A percentile compares a stretch with the other conserved stretches of the same genome.
These are phyloP conservation scores for Troides helena DNA, from an alignment of 2,888 invertebrate species.

Conservation along the genomic window DNA sequence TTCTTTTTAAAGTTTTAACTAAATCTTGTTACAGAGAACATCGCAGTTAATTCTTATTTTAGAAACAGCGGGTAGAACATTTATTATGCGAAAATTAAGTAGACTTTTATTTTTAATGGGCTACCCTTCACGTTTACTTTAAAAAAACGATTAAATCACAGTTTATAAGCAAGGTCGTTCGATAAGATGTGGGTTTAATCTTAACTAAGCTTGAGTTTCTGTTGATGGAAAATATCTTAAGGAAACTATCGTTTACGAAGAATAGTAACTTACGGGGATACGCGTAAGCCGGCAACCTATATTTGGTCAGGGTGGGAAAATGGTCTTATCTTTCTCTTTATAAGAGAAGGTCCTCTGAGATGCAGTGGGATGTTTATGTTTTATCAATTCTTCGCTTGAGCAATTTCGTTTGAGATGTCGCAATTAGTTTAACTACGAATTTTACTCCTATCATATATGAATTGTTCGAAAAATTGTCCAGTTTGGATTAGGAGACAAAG, in stretches of 20 bases:
- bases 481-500: conserved; percentile 10
- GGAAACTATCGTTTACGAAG: too few relatives aligned
- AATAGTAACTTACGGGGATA: too few relatives aligned
- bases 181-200: too few relatives aligned
- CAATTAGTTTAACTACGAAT: not conserved
- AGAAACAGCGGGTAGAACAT: not conserved
- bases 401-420: not conserved
- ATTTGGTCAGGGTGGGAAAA: too few relatives aligned
- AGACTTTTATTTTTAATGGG: not conserved
- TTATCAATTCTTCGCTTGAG: too few relatives aligned
- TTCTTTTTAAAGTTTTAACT: not conserved
- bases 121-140: not conserved
- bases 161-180: not conserved
- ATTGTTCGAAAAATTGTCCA: not conserved
- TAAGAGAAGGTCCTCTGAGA: too few relatives aligned
- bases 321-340: too few relatives aligned
- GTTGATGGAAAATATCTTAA: too few relatives aligned
- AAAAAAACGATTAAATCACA: not conserved
- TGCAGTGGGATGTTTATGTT: too few relatives aligned
- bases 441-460: not conserved
- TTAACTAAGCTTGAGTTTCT: too few relatives aligned
- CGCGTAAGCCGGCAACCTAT: too few relatives aligned
- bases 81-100: conserved; percentile 3
- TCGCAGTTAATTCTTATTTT: conserved; percentile 2
- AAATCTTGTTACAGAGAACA: not conserved